A percentile compares a stretch with the other conserved stretches of the same genome.
Evolutionary conservation across 2,797 vertebrate genomes (phyloP).

Genomic region (Luscinia luscinia): DNA sequence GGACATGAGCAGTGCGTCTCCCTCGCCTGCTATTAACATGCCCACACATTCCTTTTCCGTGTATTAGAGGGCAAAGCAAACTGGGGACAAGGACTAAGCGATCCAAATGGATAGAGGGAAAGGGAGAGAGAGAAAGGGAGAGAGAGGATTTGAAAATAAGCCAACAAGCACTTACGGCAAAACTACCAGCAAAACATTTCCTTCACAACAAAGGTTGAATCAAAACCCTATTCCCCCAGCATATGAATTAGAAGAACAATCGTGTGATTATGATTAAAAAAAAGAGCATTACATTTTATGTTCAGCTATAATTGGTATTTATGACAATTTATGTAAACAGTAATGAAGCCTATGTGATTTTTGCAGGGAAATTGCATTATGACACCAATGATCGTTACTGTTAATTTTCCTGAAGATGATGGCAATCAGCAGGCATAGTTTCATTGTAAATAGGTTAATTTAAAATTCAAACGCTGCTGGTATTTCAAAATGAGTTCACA

Average conservation of each 20-base stretch:
- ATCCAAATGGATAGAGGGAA: slow-evolving; percentile 61
- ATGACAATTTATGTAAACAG: slow-evolving; percentile 87
- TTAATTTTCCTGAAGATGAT: slow-evolving; percentile 86
- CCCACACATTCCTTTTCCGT: slow-evolving; percentile 38
- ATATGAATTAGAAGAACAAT: slow-evolving; percentile 83
- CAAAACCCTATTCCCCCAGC: slow-evolving; percentile 76
- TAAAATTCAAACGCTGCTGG: slow-evolving; percentile 83
- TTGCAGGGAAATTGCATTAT: slow-evolving; percentile 84
- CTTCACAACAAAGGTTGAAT: slow-evolving; percentile 79
- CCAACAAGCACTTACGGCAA: slow-evolving; percentile 70
- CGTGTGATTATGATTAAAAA: slow-evolving; percentile 82
- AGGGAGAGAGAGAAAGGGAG: neutral
- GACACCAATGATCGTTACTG: slow-evolving; percentile 85
- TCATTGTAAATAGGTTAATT: slow-evolving; percentile 86
- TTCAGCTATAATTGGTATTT: slow-evolving; percentile 85
- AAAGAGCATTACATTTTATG: slow-evolving; percentile 84
- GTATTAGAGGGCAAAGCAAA: slow-evolving; percentile 70
- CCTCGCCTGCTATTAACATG: slow-evolving; percentile 53
- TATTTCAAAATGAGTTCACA: slow-evolving; percentile 82
- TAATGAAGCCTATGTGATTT: slow-evolving; percentile 85
- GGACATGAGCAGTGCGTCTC: slow-evolving; percentile 58
- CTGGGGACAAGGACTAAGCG: slow-evolving; percentile 55
- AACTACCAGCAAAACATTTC: slow-evolving; percentile 72
- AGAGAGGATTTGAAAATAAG: slow-evolving; percentile 71
- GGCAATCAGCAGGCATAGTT: slow-evolving; percentile 84